Conservation (phyloP, 2,888 invertebrate species). For the Lapara coniferarum region DNA sequence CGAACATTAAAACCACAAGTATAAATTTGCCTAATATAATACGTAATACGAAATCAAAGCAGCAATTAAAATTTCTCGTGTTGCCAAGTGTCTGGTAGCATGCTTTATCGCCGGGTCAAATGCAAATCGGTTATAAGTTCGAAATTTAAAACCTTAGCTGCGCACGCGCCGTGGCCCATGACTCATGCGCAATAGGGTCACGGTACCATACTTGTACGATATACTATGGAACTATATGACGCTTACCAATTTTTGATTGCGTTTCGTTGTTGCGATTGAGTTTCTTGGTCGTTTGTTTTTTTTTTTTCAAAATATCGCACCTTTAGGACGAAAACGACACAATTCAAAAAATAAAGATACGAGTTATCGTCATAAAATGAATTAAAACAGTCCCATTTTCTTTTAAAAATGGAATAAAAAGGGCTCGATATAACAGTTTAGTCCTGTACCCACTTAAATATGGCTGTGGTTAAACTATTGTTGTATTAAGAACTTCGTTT, state of each 20-base stretch:
- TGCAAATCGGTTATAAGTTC: constrained; percentile 67
- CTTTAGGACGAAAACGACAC: too few species aligned
- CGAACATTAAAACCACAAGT: not conserved
- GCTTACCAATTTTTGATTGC: constrained; percentile 74
- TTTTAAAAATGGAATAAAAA: too few species aligned
- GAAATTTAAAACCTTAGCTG: constrained; percentile 75
- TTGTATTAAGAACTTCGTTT: too few species aligned
- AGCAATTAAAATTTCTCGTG: constrained; percentile 27
- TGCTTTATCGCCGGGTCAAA: constrained; percentile 61
- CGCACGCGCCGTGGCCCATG: constrained; percentile 76
- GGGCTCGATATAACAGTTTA: too few species aligned
- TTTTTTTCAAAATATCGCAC: constrained; percentile 27
- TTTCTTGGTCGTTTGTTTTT: constrained; percentile 49
- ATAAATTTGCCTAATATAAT: not conserved
- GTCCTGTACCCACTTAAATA: too few species aligned
- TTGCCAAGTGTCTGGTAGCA: constrained; percentile 37
- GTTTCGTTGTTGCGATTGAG: constrained; percentile 50
- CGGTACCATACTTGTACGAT: constrained; percentile 62
- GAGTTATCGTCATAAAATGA: too few species aligned
- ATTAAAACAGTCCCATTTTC: too few species aligned
- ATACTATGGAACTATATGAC: constrained; percentile 53
- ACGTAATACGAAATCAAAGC: not conserved
- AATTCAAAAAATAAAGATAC: too few species aligned
- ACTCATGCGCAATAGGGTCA: constrained; percentile 82
- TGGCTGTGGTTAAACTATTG: too few species aligned